Conservation (phyloP, 64 coral and sea anemone species). For the Pocillopora damicornis region DNA sequence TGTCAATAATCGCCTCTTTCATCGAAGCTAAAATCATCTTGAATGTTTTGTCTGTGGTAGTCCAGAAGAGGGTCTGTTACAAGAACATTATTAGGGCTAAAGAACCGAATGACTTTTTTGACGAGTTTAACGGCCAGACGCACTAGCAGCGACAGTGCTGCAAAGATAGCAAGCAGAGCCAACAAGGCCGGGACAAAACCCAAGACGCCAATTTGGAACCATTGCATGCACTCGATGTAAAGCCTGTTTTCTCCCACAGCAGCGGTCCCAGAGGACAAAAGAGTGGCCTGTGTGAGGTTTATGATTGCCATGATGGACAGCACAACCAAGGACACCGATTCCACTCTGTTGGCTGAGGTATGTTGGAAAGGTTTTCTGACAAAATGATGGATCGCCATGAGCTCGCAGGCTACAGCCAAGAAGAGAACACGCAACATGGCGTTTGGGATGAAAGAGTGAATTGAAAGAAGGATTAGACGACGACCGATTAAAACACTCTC, state of each 20-base stretch:
- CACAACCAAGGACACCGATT: constrained; percentile 34
- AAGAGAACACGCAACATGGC: constrained; percentile 37
- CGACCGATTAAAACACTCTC: constrained; percentile 81
- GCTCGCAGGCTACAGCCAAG: constrained; percentile 34
- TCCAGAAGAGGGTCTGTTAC: not conserved
- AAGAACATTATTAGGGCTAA: not conserved
- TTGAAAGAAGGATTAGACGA: constrained; percentile 49
- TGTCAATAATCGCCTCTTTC: too few relatives aligned
- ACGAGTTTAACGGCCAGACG: constrained; percentile 14
- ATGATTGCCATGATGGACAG: constrained; percentile 54
- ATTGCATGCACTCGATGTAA: constrained; percentile 35
- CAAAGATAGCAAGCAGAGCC: constrained; percentile 24
- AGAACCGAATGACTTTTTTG: not conserved
- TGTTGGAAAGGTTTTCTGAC: constrained; percentile 39
- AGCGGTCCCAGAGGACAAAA: constrained; percentile 36
- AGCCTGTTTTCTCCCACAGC: constrained; percentile 29
- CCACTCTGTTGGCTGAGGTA: constrained; percentile 31
- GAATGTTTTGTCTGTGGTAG: not conserved
- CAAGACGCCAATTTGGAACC: constrained; percentile 21
- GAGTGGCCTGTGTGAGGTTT: constrained; percentile 50
- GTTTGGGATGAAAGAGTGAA: constrained; percentile 55
- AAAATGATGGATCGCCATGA: constrained; percentile 52
- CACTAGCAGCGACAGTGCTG: constrained; percentile 48
- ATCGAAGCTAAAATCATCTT: not conserved
- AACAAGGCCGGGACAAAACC: constrained; percentile 38